Evolutionary conservation across 2,888 invertebrate genomes (phyloP), one percentile per base, ranked within the genome.

Genomic region (Brachylomia viminalis): DNA sequence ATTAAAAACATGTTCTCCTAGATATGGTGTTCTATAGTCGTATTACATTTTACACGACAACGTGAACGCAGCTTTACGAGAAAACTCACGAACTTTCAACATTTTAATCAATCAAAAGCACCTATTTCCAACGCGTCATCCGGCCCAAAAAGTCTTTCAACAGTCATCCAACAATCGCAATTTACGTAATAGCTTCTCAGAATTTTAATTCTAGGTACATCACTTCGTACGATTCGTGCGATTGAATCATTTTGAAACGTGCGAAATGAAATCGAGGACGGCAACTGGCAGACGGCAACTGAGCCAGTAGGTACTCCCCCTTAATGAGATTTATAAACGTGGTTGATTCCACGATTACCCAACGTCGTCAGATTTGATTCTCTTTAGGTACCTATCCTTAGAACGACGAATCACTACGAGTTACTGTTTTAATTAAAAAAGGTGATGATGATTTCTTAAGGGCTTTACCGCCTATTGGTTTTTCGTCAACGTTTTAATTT

Each of bases 311-410:
- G 76, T 90, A 90, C 91, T 91, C 89, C 86, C 89, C 82, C 86
- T 91, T 94, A 94, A 94, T 94, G 93, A 94, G 93, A 94, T 94
- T 92, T 93, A 92, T 91, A 91, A 93, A 90, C 92, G 90, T 89
- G 92, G 91, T 92, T 92, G 92, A 92, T 94, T 93, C 89, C 91
- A 86, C 88, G 92, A 93, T 94, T 93, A 92, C 83, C 87, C 91
- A 87, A 88, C 89, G 92, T 94, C 91, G 91, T 90, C 89, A 88
- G 90, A 90, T 90, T 91, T 91, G 91, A 93, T 93, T 93, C 92
- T 93, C 92, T 91, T 92, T 89, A 90, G 88, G 90, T 90, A n/a
- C n/a, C n/a, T n/a, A 92, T 90, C 92, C 90, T 90, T 88, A 88
- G 87, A 91, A 91, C 89, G 83, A 79, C 83, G 80, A 88, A 87